Evolutionary conservation across 2,797 vertebrate species (phyloP).

Genomic region (Danio aesculapii): DNA sequence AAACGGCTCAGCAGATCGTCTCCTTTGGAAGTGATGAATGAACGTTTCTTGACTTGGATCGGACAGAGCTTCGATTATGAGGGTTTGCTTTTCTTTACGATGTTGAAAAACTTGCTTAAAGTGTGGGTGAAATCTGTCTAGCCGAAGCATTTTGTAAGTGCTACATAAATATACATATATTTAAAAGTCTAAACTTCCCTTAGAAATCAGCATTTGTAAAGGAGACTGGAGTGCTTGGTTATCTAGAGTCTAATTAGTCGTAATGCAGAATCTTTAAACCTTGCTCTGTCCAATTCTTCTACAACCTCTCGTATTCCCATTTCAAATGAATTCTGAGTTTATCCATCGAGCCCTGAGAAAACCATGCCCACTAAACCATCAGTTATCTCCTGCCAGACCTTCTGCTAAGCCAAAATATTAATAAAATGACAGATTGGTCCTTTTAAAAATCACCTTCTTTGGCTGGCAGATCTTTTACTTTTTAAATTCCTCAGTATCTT

Average conservation of each 20-base stretch:
- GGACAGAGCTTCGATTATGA: slow-evolving; percentile 33
- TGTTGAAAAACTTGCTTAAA: not conserved
- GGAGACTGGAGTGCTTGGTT: slow-evolving; percentile 33
- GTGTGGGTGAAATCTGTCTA: slow-evolving; percentile 11
- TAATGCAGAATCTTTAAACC: slow-evolving; percentile 40
- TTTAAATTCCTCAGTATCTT: slow-evolving; percentile 62
- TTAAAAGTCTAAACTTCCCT: slow-evolving; percentile 56
- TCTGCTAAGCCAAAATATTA: slow-evolving; percentile 39
- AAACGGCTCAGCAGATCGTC: slow-evolving; percentile 67
- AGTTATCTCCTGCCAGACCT: slow-evolving; percentile 53
- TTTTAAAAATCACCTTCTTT: slow-evolving; percentile 5
- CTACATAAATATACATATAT: slow-evolving; percentile 31
- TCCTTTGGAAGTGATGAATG: slow-evolving; percentile 57
- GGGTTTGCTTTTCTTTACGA: not conserved
- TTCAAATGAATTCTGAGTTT: slow-evolving; percentile 58
- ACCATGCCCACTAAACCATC: slow-evolving; percentile 62
- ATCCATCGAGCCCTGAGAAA: slow-evolving; percentile 77
- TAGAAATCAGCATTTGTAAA: slow-evolving; percentile 70
- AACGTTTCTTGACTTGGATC: slow-evolving; percentile 54
- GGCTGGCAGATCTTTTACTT: slow-evolving; percentile 46
- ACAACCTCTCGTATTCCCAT: slow-evolving; percentile 45
- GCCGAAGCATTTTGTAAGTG: slow-evolving; percentile 39
- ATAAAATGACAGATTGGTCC: not conserved
- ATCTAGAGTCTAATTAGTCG: slow-evolving; percentile 7
- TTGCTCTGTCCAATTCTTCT: slow-evolving; percentile 40